Evolutionary conservation across 2,797 vertebrate species (phyloP).

Genomic region (Trachurus trachurus): DNA sequence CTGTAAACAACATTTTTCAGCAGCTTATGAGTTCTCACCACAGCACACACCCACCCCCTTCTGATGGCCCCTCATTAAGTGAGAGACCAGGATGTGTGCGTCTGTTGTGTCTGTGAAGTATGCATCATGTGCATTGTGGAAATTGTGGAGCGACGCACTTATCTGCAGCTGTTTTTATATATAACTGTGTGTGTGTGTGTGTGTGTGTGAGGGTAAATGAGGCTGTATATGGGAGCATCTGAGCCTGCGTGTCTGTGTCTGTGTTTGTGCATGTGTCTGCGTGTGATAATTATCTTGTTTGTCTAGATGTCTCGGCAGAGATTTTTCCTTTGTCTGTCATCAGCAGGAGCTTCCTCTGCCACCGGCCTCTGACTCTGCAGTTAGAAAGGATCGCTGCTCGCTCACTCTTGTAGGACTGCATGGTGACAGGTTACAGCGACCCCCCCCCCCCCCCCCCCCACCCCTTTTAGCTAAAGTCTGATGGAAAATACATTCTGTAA

Average conservation of each 20-base stretch:
- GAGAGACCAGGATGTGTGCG: conserved; percentile 53
- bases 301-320: conserved; percentile 72
- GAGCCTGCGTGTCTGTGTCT: conserved; percentile 42
- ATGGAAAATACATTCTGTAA: conserved; percentile 42
- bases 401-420: conserved; percentile 28
- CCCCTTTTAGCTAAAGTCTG: conserved; percentile 16
- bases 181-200: conserved; percentile 7
- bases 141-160: conserved; percentile 40
- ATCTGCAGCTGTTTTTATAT: conserved; percentile 6
- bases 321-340: conserved; percentile 76
- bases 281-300: conserved; percentile 81
- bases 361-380: conserved; percentile 54
- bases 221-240: conserved; percentile 14
- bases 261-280: conserved; percentile 58
- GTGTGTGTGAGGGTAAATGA: not conserved
- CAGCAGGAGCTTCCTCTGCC: conserved; percentile 64
- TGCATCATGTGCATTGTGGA: conserved; percentile 30
- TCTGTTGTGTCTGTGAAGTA: conserved; percentile 49
- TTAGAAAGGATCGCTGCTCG: conserved; percentile 30
- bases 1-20: conserved; percentile 85
- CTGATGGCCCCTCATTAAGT: conserved; percentile 70
- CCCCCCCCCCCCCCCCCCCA: too few species aligned
- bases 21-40: conserved; percentile 77
- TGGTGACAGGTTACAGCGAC: conserved; percentile 11
- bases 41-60: conserved; percentile 54